phyloP scores from a whole-genome alignment of 2,797 vertebrate genomes.

The Brachyalestes nurse region DNA sequence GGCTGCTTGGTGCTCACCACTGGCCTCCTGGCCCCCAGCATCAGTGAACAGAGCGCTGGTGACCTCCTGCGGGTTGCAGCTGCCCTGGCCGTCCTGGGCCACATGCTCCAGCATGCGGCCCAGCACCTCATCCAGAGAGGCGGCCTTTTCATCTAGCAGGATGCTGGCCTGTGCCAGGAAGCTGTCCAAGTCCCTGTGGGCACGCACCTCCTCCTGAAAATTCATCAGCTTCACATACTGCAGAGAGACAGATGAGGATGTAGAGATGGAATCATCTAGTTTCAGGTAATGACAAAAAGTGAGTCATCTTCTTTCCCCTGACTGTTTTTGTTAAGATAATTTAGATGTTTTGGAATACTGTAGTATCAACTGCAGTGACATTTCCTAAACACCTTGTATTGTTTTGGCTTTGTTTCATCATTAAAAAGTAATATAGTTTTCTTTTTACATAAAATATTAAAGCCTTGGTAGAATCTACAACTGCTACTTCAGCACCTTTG shows the following conservation, averaged over 20 bases:
- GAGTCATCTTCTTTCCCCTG: too few relatives aligned
- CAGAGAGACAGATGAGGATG: background rate
- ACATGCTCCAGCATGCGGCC: slow-evolving; percentile 85
- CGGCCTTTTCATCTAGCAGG: slow-evolving; percentile 86
- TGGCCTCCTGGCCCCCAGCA: slow-evolving; percentile 81
- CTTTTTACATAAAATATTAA: too few relatives aligned
- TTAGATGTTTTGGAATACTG: too few relatives aligned
- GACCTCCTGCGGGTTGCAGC: slow-evolving; percentile 84
- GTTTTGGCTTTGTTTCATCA: too few relatives aligned
- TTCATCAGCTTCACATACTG: slow-evolving; percentile 95
- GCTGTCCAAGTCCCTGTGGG: slow-evolving; percentile 86
- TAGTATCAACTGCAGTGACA: too few relatives aligned
- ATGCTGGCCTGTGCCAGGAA: slow-evolving; percentile 90
- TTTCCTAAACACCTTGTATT: too few relatives aligned
- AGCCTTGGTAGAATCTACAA: too few relatives aligned
- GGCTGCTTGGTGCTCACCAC: slow-evolving; percentile 71
- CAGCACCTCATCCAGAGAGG: slow-evolving; percentile 88
- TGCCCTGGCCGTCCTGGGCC: slow-evolving; percentile 75
- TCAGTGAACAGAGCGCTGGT: slow-evolving; percentile 91
- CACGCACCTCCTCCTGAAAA: slow-evolving; percentile 90
- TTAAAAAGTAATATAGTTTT: too few relatives aligned
- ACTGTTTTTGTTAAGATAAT: too few relatives aligned
- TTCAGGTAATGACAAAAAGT: background rate
- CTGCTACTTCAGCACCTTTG: too few relatives aligned
- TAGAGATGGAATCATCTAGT: background rate